A percentile compares a stretch with the other conserved stretches of the same genome.
phyloP scores from a whole-genome alignment of 2,888 invertebrate genomes.

The Torymus tubicola region DNA sequence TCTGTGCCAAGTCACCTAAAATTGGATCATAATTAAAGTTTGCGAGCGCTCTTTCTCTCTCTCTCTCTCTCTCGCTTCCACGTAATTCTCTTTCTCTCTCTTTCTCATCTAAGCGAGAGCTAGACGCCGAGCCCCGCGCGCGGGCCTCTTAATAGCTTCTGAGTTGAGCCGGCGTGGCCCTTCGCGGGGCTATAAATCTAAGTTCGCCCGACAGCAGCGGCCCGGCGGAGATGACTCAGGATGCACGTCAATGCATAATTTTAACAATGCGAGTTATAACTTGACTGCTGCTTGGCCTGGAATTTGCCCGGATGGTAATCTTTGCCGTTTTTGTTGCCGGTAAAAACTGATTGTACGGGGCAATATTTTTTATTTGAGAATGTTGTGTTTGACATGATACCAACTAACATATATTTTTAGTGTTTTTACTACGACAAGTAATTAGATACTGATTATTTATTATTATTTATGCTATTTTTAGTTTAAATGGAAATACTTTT shows the following conservation, averaged over 20 bases:
- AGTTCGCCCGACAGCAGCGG: neutral
- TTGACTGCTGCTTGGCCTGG: neutral
- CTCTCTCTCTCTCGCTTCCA: neutral
- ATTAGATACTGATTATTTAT: no score
- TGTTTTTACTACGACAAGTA: no score
- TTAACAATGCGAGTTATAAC: constrained; percentile 30
- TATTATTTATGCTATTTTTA: no score
- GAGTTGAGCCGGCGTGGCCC: neutral
- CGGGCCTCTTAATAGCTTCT: neutral
- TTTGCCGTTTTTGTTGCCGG: no score
- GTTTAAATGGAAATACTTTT: no score
- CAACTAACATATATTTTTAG: no score
- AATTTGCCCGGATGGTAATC: neutral
- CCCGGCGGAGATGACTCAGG: constrained; percentile 14
- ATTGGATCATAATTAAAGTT: constrained; percentile 47
- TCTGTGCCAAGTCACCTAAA: constrained; percentile 91
- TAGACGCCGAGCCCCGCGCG: neutral
- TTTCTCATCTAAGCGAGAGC: neutral
- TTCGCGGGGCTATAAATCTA: constrained; percentile 33
- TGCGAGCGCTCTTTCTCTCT: neutral
- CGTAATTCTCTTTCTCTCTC: neutral
- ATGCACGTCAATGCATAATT: constrained; percentile 32
- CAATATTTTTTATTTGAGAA: no score
- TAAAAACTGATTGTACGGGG: no score
- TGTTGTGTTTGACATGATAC: no score